Base-by-base conservation (phyloP, 92 coral and sea anemone genomes). In the Micromussa lordhowensis region DNA sequence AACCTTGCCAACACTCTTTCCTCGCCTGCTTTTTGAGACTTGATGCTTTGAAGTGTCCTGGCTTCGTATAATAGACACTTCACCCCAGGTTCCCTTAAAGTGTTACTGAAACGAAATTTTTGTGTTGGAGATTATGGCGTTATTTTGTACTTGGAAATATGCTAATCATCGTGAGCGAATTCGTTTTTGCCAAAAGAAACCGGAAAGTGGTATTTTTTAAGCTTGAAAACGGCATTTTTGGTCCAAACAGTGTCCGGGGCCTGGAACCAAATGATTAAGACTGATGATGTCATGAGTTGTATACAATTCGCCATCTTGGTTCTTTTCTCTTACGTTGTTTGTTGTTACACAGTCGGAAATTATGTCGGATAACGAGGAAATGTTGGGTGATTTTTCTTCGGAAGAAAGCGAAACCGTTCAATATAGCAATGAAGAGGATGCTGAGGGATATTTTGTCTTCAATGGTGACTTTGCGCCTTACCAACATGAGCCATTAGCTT, bases 11-110 rank as follows among this genome's bases (percentile, higher is more conserved):
- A 64, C 78, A 88, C 34, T 58, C 89, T 85, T 51, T 44, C 17
- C 64, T 89, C 86, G 66, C 57, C 90, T 80, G 81, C 78, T 40
- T 12, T 28, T 54, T 81, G 85, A 75, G 40, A 9, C 59, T 85
- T 80, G 53, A 55, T 24, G 54, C 59, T 77, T 34, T 85, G 85
- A 29, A 26, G 69, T 74, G 73, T 77, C 82, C 90, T 58, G 21
- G 94, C 92, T 59, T 89, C 92, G 76, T 92, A 88, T 4, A 85
- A 79, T 7, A 88, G 86, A 38, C 86, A 92, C 64, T 58, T 84
- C 70, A 89, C 54, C 26, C 92, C 90, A 30, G 48, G 55, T 14
- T 68, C 78, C 48, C 76, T 55, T 12, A 15, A 55, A 15, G 61
- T 55, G 61, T 18, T 55, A 13, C 19, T 15, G 19, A 15, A 55